Evolutionary conservation across 2,888 invertebrate genomes (phyloP), one percentile per base, ranked within the genome.

Genomic region (Vesta saturnalis): DNA sequence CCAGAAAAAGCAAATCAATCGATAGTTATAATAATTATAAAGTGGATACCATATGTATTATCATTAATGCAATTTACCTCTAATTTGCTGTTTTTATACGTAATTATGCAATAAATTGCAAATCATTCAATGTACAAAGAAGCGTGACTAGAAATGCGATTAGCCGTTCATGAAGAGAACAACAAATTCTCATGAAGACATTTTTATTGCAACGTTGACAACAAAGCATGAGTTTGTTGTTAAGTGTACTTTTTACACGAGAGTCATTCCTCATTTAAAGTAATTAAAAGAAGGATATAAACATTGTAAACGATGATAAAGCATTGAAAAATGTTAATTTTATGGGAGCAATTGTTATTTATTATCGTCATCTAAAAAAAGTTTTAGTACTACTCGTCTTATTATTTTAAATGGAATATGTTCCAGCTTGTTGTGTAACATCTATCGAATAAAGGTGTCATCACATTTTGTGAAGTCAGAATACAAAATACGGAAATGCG

Each of bases 141-240:
- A 67, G 70, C 72, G 72, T 72, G 72, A 72, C 72, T 65, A 68
- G 72, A 70, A 72, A 72, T 63, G 70, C 67, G 70, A 72, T 72
- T 70, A 72, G 72, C 61, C 46, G 69, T 60, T 68, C 67, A 66
- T 69, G 69, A 65, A 64, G 46, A 68, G 65, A 65, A 67, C 64
- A 64, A 72, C 72, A 72, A 69, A 69, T 72, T 60, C 69, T 66
- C 47, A 35, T 64, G 67, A 67, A 58, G 73, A 73, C 71, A 71
- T 73, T 71, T 71, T 73, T 73, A 73, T 71, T 73, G 70, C 65
- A 49, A 39, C 55, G 63, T 60, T 57, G 61, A 57, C 67, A 59
- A 66, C 67, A 63, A 64, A 61, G 67, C 70, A 70, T 67, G 62
- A 12, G 52, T 52, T 19, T 10, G 39, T n/a, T 39, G 39, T 39